Evolutionary conservation across 2,888 invertebrate species (phyloP), one percentile per base, ranked within the genome.

Genomic region (Drosophila kambysellisi): DNA sequence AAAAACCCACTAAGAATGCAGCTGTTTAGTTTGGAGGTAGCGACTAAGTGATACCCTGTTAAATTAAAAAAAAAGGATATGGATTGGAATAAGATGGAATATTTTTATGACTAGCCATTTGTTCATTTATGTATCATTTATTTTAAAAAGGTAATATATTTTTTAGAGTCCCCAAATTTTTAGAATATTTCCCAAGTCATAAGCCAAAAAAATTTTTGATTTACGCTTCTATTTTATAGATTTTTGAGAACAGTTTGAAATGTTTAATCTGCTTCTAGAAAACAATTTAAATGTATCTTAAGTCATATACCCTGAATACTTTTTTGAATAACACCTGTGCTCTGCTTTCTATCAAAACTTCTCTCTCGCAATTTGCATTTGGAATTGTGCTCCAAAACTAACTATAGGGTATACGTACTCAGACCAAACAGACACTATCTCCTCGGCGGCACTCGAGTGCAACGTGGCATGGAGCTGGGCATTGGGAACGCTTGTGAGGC

Each of bases 381-480:
- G 20, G 25, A 39, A n/a, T n/a, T n/a, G 8, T 56, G n/a, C 25
- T 5, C 39, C 11, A 12, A 12, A 29, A 35, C 30, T n/a, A 63
- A 68, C 35, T 53, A 57, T 51, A 72, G 83, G 70, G 86, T 72
- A 85, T 83, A 48, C 32, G 50, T 32, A 33, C 41, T 25, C 17
- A 50, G 25, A 46, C 60, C 25, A 4, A 33, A 25, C 35, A 53
- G 3, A 66, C 54, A 80, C 74, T 76, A 77, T 74, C 74, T 77
- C 70, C 69, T 67, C 62, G 76, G 56, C 66, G 66, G 76, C 83
- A 85, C 70, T 88, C 81, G 78, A 83, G 78, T 83, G 83, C 83
- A 88, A 86, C 87, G 88, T 83, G 86, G 86, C 86, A 71, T 71
- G 74, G 62, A 76, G 76, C 48, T 43, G 58, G 59, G 73, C 53